These are phyloP conservation scores for Trissolcus japonicus DNA, from an alignment of 2,888 invertebrate genomes.

Conservation along the genomic window DNA sequence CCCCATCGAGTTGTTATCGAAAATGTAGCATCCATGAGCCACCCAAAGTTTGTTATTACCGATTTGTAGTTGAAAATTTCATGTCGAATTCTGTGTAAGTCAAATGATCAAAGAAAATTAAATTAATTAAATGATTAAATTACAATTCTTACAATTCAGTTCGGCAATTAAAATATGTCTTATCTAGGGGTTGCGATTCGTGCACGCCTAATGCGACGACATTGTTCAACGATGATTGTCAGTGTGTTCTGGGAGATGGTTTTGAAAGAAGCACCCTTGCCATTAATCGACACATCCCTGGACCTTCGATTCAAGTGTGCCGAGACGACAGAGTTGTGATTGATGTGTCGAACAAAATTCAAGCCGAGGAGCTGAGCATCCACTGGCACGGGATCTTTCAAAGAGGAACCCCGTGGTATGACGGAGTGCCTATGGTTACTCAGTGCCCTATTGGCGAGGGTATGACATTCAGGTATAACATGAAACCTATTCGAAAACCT, in stretches of 20 bases:
- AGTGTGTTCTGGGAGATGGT: conserved; percentile 92
- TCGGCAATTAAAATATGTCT: not conserved
- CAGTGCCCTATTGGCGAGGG: conserved; percentile 92
- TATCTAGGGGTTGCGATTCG: conserved; percentile 85
- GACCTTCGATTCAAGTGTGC: conserved; percentile 90
- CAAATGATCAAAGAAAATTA: not conserved
- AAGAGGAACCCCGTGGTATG: conserved; percentile 89
- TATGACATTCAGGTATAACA: conserved; percentile 84
- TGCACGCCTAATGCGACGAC: conserved; percentile 90
- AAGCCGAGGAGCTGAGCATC: conserved; percentile 89
- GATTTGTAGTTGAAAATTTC: conserved; percentile 62
- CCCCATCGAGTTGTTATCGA: conserved; percentile 65
- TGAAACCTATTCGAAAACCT: not conserved
- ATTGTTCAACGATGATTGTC: conserved; percentile 87
- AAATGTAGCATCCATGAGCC: conserved; percentile 63
- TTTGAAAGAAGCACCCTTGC: conserved; percentile 89
- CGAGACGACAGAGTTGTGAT: conserved; percentile 90
- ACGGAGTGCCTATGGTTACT: conserved; percentile 91
- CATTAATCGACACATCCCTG: conserved; percentile 91
- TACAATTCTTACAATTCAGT: no score
- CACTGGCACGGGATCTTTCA: conserved; percentile 96
- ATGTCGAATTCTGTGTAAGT: conserved; percentile 46
- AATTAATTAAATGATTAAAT: no score
- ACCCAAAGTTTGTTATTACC: conserved; percentile 65
- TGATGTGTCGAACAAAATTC: conserved; percentile 90